Evolutionary conservation across 2,797 vertebrate genomes (phyloP), one percentile per base, ranked within the genome.

Genomic region (Betta splendens): DNA sequence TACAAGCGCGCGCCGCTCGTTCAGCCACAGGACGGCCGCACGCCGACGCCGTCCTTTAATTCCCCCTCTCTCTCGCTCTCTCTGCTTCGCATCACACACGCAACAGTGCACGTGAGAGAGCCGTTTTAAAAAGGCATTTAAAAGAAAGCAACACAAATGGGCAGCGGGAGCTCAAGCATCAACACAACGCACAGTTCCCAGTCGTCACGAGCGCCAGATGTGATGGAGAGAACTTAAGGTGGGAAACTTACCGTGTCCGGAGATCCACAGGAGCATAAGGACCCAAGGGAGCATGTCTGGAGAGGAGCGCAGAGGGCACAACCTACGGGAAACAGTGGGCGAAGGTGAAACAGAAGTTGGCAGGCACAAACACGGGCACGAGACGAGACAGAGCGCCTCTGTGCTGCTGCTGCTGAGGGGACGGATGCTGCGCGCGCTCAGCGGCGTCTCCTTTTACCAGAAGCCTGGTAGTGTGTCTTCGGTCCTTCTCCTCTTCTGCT

Each of bases 311-410:
- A 77, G 79, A 77, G 79, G 81, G 75, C 64, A 83, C 88, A 87
- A 86, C 87, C 87, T 86, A 77, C 32, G 32, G 63, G 69, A 82
- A 85, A 86, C 79, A 77, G 83, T 79, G 54, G 78, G 74, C 75
- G 77, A 87, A 83, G 84, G 80, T 86, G 80, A 84, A 84, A 87
- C 85, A 66, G 86, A 82, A 90, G 85, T 89, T 89, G 85, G 81
- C 67, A 85, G 69, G 58, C 71, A 72, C 68, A 75, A 75, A 81
- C 65, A 79, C 60, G 69, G 69, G 77, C 75, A 82, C 56, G 63
- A 68, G 85, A 84, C 52, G 70, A 85, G 78, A 84, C 72, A 77
- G 81, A 72, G 84, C 80, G 86, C 81, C 79, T 86, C 80, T 85
- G 84, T 83, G 86, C 86, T 85, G 79, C 72, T 83, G 75, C n/a